These are phyloP conservation scores for Apis dorsata DNA, from an alignment of 1,140 invertebrate species.

Conservation along the genomic window DNA sequence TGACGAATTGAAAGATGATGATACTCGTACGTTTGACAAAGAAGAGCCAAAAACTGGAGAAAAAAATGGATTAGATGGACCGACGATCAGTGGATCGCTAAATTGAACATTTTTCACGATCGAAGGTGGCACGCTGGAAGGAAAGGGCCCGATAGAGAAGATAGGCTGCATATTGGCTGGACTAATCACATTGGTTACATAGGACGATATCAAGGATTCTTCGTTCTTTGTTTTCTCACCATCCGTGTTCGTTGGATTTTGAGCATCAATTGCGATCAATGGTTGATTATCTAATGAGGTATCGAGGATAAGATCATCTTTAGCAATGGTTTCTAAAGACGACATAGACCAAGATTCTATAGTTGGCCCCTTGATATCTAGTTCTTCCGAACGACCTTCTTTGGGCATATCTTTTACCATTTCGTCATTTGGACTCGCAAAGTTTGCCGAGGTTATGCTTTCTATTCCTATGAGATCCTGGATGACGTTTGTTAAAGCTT, in stretches of 20 bases:
- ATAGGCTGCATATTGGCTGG: slow-evolving; percentile 55
- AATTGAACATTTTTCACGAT: slow-evolving; percentile 69
- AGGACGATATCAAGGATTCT: not conserved
- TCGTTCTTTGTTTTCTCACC: slow-evolving; percentile 48
- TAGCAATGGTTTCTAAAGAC: accelerated
- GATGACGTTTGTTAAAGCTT: slow-evolving; percentile 75
- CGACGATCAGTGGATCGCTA: slow-evolving; percentile 69
- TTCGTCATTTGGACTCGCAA: not conserved
- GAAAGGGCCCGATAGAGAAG: slow-evolving; percentile 75
- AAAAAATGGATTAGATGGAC: slow-evolving; percentile 56
- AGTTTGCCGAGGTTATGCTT: slow-evolving; percentile 10
- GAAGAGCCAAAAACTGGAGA: slow-evolving; percentile 52
- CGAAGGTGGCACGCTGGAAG: slow-evolving; percentile 24
- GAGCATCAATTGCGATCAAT: not conserved
- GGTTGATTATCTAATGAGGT: not conserved
- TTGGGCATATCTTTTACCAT: slow-evolving; percentile 57
- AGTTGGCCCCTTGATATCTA: not conserved
- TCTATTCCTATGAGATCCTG: slow-evolving; percentile 74
- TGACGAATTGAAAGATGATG: not conserved
- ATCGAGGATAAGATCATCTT: not conserved
- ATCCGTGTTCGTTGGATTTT: not conserved
- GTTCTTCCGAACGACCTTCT: not conserved
- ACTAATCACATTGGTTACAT: not conserved
- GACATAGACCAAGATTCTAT: not conserved
- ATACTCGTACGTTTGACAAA: not conserved